A percentile compares a stretch with the other conserved stretches of the same genome.
Conservation (phyloP, 1,140 invertebrate species). For the Zaprionus capensis region DNA sequence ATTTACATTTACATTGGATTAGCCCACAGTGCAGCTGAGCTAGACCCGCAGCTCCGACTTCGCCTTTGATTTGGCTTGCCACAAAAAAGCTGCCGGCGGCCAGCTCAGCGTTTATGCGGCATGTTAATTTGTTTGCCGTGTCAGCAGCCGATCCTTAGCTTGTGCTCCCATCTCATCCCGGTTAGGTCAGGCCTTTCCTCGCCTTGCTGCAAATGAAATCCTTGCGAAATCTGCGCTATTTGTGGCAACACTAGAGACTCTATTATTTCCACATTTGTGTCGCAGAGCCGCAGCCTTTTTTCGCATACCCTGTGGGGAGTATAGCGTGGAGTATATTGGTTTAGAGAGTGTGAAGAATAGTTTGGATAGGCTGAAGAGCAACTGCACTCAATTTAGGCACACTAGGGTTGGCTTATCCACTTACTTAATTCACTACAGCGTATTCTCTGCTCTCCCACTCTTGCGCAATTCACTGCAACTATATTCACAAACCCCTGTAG, state of each 20-base stretch:
- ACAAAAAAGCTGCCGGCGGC: conserved; percentile 15
- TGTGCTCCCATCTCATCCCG: not conserved
- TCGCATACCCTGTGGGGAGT: not conserved
- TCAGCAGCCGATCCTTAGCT: conserved; percentile 1
- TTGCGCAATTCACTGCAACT: not conserved
- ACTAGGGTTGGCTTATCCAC: not conserved
- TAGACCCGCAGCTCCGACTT: conserved; percentile 10
- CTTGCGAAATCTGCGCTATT: conserved; percentile 21
- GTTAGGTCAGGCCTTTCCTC: not conserved
- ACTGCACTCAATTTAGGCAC: accelerated
- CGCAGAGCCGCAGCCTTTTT: conserved; percentile 14
- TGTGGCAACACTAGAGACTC: conserved; percentile 19
- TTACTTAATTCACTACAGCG: not conserved
- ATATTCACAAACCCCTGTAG: not conserved
- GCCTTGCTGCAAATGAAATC: conserved; percentile 38
- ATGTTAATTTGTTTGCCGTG: conserved; percentile 13
- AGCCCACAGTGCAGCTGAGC: not conserved
- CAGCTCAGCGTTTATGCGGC: conserved; percentile 19
- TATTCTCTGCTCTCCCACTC: no score
- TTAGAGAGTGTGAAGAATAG: not conserved
- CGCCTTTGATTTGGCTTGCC: conserved; percentile 36
- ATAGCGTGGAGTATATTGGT: not conserved
- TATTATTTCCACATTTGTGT: conserved; percentile 33
- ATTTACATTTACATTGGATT: conserved; percentile 28
- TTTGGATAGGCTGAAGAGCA: not conserved